A percentile compares a stretch with the other conserved stretches of the same genome.
phyloP scores from a whole-genome alignment of 2,888 invertebrate species.

The Ectropis crepuscularia region DNA sequence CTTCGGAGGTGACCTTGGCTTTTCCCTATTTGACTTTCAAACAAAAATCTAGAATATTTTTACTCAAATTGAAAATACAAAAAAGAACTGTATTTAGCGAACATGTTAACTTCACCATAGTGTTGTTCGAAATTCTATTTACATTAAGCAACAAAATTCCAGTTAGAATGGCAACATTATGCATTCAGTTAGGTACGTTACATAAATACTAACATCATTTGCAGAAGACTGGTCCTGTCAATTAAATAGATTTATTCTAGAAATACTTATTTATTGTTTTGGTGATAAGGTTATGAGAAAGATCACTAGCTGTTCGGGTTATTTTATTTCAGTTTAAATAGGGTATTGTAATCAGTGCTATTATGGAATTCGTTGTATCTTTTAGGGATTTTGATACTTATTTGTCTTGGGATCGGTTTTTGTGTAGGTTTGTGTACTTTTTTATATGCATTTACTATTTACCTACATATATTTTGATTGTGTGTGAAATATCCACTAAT shows the following conservation, averaged over 20 bases:
- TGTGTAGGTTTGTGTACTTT: too few species aligned
- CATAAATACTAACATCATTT: conserved; percentile 28
- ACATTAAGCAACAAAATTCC: conserved; percentile 5
- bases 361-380: too few species aligned
- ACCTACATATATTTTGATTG: too few species aligned
- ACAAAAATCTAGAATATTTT: conserved; percentile 3
- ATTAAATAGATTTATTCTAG: conserved; percentile 30
- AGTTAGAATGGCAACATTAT: conserved; percentile 19
- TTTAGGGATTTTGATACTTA: too few species aligned
- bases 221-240: conserved; percentile 26
- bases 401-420: too few species aligned
- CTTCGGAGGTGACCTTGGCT: too few species aligned
- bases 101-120: too few species aligned
- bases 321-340: neutral
- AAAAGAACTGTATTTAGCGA: too few species aligned
- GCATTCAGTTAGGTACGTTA: conserved; percentile 23
- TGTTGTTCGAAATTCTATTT: neutral
- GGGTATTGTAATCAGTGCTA: too few species aligned
- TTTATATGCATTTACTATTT: too few species aligned
- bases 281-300: conserved; percentile 14
- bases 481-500: too few species aligned
- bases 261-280: conserved; percentile 17
- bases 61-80: too few species aligned
- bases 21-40: neutral
- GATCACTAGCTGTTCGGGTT: conserved; percentile 6